Base-by-base conservation (phyloP, 2,797 vertebrate genomes). In the Neostethus bicornis region DNA sequence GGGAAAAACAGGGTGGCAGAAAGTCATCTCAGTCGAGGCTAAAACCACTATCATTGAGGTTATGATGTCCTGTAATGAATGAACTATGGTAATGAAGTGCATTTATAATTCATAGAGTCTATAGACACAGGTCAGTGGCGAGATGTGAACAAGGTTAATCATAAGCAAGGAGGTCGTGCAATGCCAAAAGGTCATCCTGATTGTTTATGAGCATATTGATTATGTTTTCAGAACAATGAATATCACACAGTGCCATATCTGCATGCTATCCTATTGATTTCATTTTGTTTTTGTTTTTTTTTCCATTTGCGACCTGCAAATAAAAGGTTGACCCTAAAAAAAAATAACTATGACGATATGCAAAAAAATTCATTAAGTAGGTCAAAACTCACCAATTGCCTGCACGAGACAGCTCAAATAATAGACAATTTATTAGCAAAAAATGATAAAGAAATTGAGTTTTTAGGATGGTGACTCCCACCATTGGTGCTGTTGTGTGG, bases 201-300 rank as follows among this genome's bases (percentile, higher is more conserved):
- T 82, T 79, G 76, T 84, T 81, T 80, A 89, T 87, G 78, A 90
- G 81, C 52, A 54, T 75, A 90, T 83, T 87, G 86, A 89, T 88
- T 87, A 71, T 67, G 66, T 78, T 87, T 83, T 85, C 56, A 68
- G 50, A 80, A 79, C 80, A 79, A 74, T 84, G 81, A 79, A 81
- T 84, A 81, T 77, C 76, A 70, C 61, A 75, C 26, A 46, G 62
- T 77, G 59, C 72, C 83, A 66, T 82, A 75, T 81, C 66, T 81
- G 75, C 67, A 76, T 81, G 57, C 73, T 83, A 75, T 79, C 65
- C 54, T 73, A 87, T 86, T 79, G 87, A 88, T 84, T 74, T 35
- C 34, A 55, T 34, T 38, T 71, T 58, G 62, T n/a, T n/a, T n/a
- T 16, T 17, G 35, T 19, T 38, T 38, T 74, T 56, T 73, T 48